phyloP scores from a whole-genome alignment of 2,888 invertebrate species.

The Brachycybe producta region DNA sequence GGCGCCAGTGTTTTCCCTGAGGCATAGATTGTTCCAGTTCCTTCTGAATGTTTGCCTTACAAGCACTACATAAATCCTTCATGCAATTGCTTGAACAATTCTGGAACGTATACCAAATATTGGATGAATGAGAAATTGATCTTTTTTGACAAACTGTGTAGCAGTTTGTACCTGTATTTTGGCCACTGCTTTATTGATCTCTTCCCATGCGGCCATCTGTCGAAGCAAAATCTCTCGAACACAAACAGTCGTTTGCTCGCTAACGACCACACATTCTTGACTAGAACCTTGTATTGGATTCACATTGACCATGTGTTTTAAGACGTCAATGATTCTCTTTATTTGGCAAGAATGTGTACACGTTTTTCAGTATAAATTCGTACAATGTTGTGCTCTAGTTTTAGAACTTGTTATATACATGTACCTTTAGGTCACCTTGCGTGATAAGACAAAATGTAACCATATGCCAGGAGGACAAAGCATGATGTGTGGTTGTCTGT shows the following conservation, averaged over 20 bases:
- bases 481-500: neutral
- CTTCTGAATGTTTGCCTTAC: neutral
- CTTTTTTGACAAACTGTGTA: too few species aligned
- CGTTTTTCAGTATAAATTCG: neutral
- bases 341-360: neutral
- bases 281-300: neutral
- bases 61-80: constrained; percentile 9
- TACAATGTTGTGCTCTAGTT: neutral
- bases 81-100: constrained; percentile 14
- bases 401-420: too few species aligned
- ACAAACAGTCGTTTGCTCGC: too few species aligned
- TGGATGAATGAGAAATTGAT: too few species aligned
- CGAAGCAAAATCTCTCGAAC: too few species aligned
- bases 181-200: too few species aligned
- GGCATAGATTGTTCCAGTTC: constrained; percentile 11
- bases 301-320: neutral
- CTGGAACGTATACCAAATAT: constrained; percentile 9
- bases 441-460: constrained; percentile 9
- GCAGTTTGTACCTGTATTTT: too few species aligned
- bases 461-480: constrained; percentile 11
- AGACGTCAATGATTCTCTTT: neutral
- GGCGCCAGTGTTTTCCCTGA: constrained; percentile 7
- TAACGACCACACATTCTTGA: too few species aligned
- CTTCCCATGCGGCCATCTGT: too few species aligned
- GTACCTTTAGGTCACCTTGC: constrained; percentile 16